Conservation (phyloP, 2,888 invertebrate genomes). For the Trilocha varians region DNA sequence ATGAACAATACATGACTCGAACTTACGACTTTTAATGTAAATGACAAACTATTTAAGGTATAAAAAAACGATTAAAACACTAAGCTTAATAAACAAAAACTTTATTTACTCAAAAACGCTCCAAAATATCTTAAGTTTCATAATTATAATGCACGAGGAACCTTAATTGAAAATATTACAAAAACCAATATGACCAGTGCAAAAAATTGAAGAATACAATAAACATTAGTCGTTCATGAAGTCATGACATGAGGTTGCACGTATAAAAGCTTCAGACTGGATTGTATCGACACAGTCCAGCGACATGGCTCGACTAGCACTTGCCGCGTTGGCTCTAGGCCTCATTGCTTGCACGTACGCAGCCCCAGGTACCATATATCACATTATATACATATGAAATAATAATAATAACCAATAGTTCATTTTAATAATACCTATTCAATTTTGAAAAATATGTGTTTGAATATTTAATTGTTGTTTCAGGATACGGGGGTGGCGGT, state of each 20-base stretch:
- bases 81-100: too few relatives aligned
- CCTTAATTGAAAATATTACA: constrained; percentile 21
- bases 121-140: background rate
- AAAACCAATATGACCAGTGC: constrained; percentile 23
- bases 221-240: constrained; percentile 32
- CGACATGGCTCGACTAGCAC: constrained; percentile 45
- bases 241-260: constrained; percentile 39
- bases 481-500: constrained; percentile 23
- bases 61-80: too few relatives aligned
- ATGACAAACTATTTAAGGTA: too few relatives aligned
- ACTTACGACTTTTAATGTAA: too few relatives aligned
- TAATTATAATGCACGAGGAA: constrained; percentile 12
- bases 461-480: constrained; percentile 5
- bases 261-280: constrained; percentile 31
- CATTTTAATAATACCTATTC: too few relatives aligned
- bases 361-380: constrained; percentile 39
- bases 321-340: constrained; percentile 45
- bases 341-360: constrained; percentile 43
- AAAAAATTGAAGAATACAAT: constrained; percentile 47
- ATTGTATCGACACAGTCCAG: constrained; percentile 24
- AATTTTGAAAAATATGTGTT: too few relatives aligned
- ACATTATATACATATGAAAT: background rate
- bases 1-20: too few relatives aligned
- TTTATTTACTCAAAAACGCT: too few relatives aligned
- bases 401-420: too few relatives aligned